Conservation (phyloP, 1,140 invertebrate genomes). For the Mya arenaria region DNA sequence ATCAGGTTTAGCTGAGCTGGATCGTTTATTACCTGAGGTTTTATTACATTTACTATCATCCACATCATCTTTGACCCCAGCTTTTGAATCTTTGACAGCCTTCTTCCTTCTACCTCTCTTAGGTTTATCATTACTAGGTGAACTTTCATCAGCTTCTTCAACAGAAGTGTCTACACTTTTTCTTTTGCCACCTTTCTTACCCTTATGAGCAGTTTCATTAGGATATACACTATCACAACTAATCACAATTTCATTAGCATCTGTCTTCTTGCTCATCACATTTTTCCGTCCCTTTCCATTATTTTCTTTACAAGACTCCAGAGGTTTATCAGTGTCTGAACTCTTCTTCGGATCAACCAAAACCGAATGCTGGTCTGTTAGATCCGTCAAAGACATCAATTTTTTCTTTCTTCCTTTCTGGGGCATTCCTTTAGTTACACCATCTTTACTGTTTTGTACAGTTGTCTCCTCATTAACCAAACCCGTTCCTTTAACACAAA, state of each 20-base stretch:
- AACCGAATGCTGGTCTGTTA: constrained; percentile 54
- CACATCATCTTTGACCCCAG: neutral
- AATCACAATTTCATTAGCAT: no score
- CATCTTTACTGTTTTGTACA: no score
- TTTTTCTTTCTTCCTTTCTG: constrained; percentile 58
- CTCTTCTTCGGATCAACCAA: constrained; percentile 59
- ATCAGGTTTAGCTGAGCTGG: neutral
- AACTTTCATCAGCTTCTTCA: neutral
- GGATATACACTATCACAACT: no score
- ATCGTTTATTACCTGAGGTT: neutral
- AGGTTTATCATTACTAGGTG: neutral
- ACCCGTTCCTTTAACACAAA: no score
- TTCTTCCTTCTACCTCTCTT: constrained; percentile 32
- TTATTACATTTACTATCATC: neutral
- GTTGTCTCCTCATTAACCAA: no score
- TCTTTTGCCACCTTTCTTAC: neutral
- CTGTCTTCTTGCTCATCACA: neutral
- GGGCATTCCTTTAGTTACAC: no score
- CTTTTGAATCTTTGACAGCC: neutral
- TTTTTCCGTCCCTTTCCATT: constrained; percentile 1
- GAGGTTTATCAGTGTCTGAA: constrained; percentile 52
- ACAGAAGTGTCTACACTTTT: neutral
- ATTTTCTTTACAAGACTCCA: neutral
- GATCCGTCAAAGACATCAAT: constrained; percentile 53
- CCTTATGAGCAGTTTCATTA: neutral